phyloP scores from a whole-genome alignment of 2,888 invertebrate species.

The Eupithecia centaureata region DNA sequence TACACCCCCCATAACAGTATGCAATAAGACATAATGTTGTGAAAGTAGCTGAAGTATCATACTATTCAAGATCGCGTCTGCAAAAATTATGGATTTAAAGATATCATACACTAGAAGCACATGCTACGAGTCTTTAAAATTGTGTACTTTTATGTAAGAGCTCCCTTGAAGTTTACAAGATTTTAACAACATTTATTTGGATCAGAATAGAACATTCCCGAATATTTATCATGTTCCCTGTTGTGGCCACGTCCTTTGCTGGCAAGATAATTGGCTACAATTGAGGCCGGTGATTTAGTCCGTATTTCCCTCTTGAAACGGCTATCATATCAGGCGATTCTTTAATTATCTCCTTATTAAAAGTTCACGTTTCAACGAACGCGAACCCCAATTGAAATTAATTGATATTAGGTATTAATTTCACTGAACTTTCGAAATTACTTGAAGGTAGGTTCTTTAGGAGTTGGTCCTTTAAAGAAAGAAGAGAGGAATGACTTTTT shows the following conservation, averaged over 20 bases:
- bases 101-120: too few relatives aligned
- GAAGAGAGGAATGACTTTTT: not conserved
- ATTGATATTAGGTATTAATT: constrained; percentile 14
- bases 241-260: constrained; percentile 33
- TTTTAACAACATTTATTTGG: not conserved
- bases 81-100: not conserved
- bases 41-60: too few relatives aligned
- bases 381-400: constrained; percentile 10
- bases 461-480: not conserved
- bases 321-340: constrained; percentile 20
- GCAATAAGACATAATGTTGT: too few relatives aligned
- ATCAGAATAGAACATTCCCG: not conserved
- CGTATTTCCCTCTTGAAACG: constrained; percentile 56
- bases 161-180: not conserved
- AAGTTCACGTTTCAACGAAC: constrained; percentile 17
- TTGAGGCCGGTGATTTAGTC: constrained; percentile 65
- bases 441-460: not conserved
- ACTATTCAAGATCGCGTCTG: not conserved
- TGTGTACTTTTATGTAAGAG: not conserved
- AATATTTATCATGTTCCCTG: constrained; percentile 1
- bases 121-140: not conserved
- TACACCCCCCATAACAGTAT: too few relatives aligned
- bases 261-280: constrained; percentile 70
- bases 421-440: constrained; percentile 1
- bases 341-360: constrained; percentile 21